phyloP scores from a whole-genome alignment of 2,888 invertebrate species.

The Helicoverpa assulta region DNA sequence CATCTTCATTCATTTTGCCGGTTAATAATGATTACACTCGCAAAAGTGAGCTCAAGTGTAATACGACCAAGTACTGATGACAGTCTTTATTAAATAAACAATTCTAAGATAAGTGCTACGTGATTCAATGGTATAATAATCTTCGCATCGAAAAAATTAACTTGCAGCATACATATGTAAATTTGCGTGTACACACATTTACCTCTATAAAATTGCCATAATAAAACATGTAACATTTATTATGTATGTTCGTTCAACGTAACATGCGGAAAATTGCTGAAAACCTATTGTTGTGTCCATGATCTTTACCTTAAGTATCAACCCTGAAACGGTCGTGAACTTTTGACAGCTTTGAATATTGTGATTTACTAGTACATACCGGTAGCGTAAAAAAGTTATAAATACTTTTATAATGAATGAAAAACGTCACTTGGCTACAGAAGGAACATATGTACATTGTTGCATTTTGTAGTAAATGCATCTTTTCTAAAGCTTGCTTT shows the following conservation, averaged over 20 bases:
- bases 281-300: constrained; percentile 7
- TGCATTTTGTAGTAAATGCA: too few species aligned
- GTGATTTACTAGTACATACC: constrained; percentile 4
- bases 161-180: background rate
- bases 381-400: background rate
- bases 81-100: too few species aligned
- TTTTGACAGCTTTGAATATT: constrained; percentile 20
- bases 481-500: too few species aligned
- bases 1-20: too few species aligned
- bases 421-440: too few species aligned
- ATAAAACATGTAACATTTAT: constrained; percentile 1
- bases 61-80: too few species aligned
- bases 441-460: too few species aligned
- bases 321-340: constrained; percentile 11
- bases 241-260: background rate
- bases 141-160: too few species aligned
- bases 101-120: too few species aligned
- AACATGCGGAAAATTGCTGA: constrained; percentile 5
- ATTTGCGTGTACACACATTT: background rate
- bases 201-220: background rate
- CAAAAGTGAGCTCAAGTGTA: too few species aligned
- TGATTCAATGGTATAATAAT: too few species aligned
- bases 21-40: too few species aligned
- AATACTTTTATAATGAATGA: background rate
- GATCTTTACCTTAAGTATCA: constrained; percentile 23